Percentiles rank a stretch among this genome's conserved stretches.
Conservation (phyloP, 1,140 invertebrate genomes). For the Conopomorpha cramerella region DNA sequence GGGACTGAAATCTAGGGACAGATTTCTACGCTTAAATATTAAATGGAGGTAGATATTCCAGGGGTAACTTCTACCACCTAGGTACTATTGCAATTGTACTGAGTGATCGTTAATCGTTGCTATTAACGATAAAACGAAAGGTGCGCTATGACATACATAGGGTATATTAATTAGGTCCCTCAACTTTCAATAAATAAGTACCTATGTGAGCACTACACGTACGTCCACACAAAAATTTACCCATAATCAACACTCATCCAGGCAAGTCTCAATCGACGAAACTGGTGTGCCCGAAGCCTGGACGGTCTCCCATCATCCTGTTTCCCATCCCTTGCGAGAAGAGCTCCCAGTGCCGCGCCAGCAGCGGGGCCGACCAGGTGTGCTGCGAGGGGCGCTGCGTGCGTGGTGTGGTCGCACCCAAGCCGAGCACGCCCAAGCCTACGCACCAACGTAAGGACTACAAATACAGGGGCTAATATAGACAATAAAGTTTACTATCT, state of each 20-base stretch:
- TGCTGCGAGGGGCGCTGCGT: conserved; percentile 64
- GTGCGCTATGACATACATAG: too few relatives aligned
- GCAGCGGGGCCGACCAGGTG: conserved; percentile 55
- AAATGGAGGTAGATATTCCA: too few relatives aligned
- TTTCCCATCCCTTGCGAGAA: conserved; percentile 62
- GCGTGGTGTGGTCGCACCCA: conserved; percentile 60
- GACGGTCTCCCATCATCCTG: conserved; percentile 47
- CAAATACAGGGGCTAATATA: too few relatives aligned
- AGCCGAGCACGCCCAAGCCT: conserved; percentile 54
- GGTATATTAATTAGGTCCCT: too few relatives aligned
- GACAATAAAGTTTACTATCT: too few relatives aligned
- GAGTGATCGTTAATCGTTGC: too few relatives aligned
- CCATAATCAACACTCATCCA: conserved; percentile 9
- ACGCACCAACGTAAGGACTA: conserved; percentile 61
- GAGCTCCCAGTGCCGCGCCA: conserved; percentile 57
- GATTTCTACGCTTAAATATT: too few relatives aligned
- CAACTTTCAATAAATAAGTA: too few relatives aligned
- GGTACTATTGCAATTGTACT: too few relatives aligned
- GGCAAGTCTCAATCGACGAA: conserved; percentile 38
- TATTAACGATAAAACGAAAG: too few relatives aligned
- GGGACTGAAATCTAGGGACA: too few relatives aligned
- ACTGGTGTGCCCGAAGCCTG: conserved; percentile 58
- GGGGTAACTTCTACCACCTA: too few relatives aligned
- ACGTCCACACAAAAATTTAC: conserved; percentile 10
- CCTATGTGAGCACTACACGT: conserved; percentile 17